These are phyloP conservation scores for Tylochromis polylepis DNA, from an alignment of 2,113 vertebrate species.

Conservation along the genomic window DNA sequence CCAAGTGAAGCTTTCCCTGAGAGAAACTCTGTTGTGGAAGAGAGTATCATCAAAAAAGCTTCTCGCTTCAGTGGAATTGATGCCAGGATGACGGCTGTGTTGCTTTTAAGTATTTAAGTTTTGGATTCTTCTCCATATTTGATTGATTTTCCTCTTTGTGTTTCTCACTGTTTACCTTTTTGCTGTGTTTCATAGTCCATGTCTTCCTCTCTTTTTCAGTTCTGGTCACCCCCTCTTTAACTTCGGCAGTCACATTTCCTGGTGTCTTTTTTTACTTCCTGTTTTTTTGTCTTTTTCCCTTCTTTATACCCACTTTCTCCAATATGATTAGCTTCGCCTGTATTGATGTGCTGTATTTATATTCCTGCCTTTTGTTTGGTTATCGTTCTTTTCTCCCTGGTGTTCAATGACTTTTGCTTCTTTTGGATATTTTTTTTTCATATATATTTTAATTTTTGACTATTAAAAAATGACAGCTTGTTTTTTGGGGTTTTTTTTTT, in stretches of 20 bases:
- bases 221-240: neutral
- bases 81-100: fast-evolving
- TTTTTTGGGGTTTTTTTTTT: neutral
- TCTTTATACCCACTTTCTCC: fast-evolving
- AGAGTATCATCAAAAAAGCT: neutral
- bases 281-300: neutral
- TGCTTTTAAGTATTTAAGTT: neutral
- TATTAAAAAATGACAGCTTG: neutral
- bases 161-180: neutral
- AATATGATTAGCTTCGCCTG: neutral
- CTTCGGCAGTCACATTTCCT: neutral
- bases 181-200: neutral
- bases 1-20: neutral
- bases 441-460: neutral
- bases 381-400: neutral
- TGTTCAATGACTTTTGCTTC: neutral
- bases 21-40: neutral
- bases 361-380: neutral
- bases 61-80: neutral
- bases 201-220: neutral
- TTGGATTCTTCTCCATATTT: neutral
- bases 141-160: neutral
- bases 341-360: neutral
- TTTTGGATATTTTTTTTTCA: neutral
- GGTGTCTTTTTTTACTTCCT: neutral